A percentile compares a stretch with the other conserved stretches of the same genome.
phyloP scores from a whole-genome alignment of 2,797 vertebrate species.

The Clamator glandarius region DNA sequence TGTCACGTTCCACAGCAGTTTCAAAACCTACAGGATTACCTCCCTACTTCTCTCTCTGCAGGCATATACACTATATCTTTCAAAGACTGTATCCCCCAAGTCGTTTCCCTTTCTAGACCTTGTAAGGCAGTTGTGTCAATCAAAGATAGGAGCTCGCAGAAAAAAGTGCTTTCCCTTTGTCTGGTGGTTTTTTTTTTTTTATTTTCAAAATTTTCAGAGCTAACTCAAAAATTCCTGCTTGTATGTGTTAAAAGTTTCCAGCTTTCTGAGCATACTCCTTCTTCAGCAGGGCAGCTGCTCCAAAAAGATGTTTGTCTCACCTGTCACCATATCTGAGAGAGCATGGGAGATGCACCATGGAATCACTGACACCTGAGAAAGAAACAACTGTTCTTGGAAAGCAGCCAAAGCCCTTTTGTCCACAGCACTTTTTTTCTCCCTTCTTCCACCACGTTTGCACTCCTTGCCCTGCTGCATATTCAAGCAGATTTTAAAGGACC shows the following conservation, averaged over 20 bases:
- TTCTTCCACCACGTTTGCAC: background rate
- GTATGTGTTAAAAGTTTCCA: background rate
- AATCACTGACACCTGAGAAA: background rate
- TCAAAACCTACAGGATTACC: background rate
- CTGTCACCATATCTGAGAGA: background rate
- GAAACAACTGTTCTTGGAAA: background rate
- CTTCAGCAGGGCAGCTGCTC: background rate
- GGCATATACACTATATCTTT: background rate
- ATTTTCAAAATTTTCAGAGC: background rate
- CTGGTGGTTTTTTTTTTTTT: too few species aligned
- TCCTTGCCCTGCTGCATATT: fast-evolving
- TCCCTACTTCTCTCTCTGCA: background rate
- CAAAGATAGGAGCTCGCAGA: background rate
- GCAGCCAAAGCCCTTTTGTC: background rate
- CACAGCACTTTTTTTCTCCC: background rate
- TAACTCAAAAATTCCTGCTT: background rate
- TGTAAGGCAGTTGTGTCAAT: background rate
- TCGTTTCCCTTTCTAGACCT: background rate
- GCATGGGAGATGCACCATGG: background rate
- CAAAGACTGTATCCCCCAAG: background rate
- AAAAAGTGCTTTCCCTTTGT: background rate
- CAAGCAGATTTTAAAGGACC: background rate
- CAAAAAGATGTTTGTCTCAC: background rate
- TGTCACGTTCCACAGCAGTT: background rate
- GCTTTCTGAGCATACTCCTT: background rate